Conservation (phyloP, 2,797 vertebrate genomes). For the Gymnopithys bicolor region DNA sequence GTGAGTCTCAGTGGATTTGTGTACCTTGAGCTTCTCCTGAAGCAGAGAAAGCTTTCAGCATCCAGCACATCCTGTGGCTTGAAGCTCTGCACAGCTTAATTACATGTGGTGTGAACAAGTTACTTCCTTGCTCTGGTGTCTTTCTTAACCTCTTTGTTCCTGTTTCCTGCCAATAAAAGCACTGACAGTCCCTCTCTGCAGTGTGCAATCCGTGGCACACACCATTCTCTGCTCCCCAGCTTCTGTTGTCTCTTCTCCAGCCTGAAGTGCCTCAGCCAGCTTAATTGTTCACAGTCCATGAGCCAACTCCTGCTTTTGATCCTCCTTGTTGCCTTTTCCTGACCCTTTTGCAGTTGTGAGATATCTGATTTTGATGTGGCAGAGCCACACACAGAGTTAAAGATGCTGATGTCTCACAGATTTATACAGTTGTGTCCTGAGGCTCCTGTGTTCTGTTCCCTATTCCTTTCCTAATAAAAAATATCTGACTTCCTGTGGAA, state of each 20-base stretch:
- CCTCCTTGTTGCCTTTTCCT: constrained; percentile 8
- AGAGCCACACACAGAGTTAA: background rate
- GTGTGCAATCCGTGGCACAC: background rate
- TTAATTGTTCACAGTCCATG: background rate
- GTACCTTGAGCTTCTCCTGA: background rate
- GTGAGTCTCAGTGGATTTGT: background rate
- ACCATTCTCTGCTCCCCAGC: background rate
- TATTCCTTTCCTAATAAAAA: background rate
- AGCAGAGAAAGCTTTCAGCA: background rate
- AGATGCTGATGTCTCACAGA: constrained; percentile 1
- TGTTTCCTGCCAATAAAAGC: background rate
- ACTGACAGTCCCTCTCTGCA: background rate
- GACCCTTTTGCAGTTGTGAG: background rate
- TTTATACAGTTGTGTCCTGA: background rate
- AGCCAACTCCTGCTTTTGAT: constrained; percentile 4
- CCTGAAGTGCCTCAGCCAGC: background rate
- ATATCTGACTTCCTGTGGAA: background rate
- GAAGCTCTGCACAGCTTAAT: background rate
- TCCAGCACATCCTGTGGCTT: background rate
- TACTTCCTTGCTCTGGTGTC: background rate
- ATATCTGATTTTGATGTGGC: background rate
- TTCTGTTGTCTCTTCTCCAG: background rate
- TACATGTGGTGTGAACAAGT: background rate
- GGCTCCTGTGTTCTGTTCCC: background rate
- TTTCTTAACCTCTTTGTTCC: background rate